Percentiles rank a stretch among this genome's conserved stretches.
Evolutionary conservation across 2,888 invertebrate species (phyloP).

Genomic region (Metallyticus violacea): DNA sequence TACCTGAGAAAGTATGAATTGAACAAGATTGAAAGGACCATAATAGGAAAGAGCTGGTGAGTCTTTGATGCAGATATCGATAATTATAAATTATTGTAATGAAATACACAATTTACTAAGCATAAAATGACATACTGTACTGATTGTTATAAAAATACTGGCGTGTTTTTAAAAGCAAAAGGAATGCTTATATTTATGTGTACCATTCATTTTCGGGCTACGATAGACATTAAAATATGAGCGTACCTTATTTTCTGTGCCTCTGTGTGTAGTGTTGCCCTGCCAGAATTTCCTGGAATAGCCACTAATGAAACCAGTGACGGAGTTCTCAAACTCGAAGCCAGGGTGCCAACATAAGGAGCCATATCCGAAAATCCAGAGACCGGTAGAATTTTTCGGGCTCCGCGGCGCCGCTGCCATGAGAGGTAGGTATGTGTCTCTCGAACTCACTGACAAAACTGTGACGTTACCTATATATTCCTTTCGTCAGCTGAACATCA

Average conservation of each 20-base stretch:
- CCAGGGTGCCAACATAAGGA: slow-evolving; percentile 95
- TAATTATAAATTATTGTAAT: too few relatives aligned
- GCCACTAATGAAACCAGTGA: slow-evolving; percentile 80
- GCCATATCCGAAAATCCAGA: slow-evolving; percentile 96
- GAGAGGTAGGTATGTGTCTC: background rate
- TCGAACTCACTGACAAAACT: background rate
- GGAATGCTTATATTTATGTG: too few relatives aligned
- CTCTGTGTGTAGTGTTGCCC: slow-evolving; percentile 78
- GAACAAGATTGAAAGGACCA: too few relatives aligned
- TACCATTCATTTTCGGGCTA: too few relatives aligned
- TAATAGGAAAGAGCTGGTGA: too few relatives aligned
- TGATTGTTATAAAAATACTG: too few relatives aligned
- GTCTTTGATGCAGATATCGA: too few relatives aligned
- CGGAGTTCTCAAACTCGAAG: slow-evolving; percentile 75
- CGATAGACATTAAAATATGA: too few relatives aligned
- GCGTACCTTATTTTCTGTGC: slow-evolving; percentile 67
- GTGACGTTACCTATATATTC: background rate
- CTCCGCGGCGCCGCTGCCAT: background rate
- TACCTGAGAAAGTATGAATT: too few relatives aligned
- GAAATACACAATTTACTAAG: too few relatives aligned
- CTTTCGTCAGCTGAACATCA: background rate
- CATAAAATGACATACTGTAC: too few relatives aligned
- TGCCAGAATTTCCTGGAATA: slow-evolving; percentile 90
- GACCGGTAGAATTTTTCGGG: slow-evolving; percentile 39
- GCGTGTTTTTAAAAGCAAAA: too few relatives aligned